phyloP scores from a whole-genome alignment of 2,797 vertebrate species.

The Dryobates pubescens region DNA sequence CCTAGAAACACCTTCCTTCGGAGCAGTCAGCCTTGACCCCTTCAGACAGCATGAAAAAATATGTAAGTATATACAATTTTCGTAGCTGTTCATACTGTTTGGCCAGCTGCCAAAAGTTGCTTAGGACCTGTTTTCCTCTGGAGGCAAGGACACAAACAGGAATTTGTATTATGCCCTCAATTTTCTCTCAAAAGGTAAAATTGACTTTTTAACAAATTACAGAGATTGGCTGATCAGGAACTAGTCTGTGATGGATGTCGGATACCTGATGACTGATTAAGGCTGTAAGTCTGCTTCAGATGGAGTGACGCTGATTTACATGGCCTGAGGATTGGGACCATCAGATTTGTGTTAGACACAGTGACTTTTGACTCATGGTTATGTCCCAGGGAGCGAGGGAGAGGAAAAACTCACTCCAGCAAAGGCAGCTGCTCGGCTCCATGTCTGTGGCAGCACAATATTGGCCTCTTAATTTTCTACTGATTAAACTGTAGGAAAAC shows the following conservation, averaged over 20 bases:
- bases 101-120: conserved; percentile 6
- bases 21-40: conserved; percentile 19
- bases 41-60: not conserved
- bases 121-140: not conserved
- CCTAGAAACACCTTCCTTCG: conserved; percentile 26
- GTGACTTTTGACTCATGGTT: conserved; percentile 9
- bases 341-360: not conserved
- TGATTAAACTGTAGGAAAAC: conserved; percentile 74
- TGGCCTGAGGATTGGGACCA: not conserved
- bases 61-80: not conserved
- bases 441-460: conserved; percentile 61
- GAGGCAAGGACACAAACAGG: not conserved
- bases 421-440: conserved; percentile 47
- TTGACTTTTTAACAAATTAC: not conserved
- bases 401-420: conserved; percentile 24
- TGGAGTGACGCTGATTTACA: not conserved
- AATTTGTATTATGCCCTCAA: not conserved
- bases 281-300: not conserved
- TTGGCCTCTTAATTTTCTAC: conserved; percentile 65
- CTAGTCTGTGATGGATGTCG: not conserved
- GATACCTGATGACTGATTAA: not conserved
- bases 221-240: not conserved
- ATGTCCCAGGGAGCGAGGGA: not conserved
- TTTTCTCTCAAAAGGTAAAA: not conserved
- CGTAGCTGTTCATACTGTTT: not conserved